Evolutionary conservation across 2,888 invertebrate genomes (phyloP), one percentile per base, ranked within the genome.

Genomic region (Cryptus viduatorius): DNA sequence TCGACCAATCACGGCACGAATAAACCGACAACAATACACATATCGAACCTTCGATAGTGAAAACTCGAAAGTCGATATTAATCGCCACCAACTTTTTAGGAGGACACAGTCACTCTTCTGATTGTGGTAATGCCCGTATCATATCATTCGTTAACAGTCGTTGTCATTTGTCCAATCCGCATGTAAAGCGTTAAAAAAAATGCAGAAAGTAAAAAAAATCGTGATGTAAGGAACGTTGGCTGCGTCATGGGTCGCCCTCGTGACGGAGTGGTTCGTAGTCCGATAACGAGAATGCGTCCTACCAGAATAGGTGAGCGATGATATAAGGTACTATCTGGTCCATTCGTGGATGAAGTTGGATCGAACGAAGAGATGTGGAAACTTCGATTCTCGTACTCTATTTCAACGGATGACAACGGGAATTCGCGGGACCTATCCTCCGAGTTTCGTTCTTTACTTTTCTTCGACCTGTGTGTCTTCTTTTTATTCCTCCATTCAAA

Each of bases 231-330:
- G 24, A 14, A 48, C 16, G 5, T 64, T 31, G 16, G 4, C 37
- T 37, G 37, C n/a, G 19, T 24, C 59, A 16, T 44, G 56, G 72
- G 8, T 29, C 42, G 65, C 61, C 44, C 48, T 78, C 59, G 46
- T 78, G 48, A 46, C 12, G 16, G 56, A 64, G 48, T 37, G 64
- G 14, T 59, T 31, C 46, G 67, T 24, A 24, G 24, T 16, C 67
- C 67, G 48, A 73, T 67, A 72, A 80, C 44, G 65, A 67, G 56
- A 73, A 80, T 46, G 37, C 67, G 44, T 59, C 37, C 56, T 67
- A 68, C 53, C 56, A 73, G 44, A 67, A 59, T 75, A 56, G 59
- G 77, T 68, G 68, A 78, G 59, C n/a, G 42, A 42, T 44, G 42
- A 19, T 65, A 65, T 64, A 16, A 7, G 37, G 29, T 48, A 71